Conservation (phyloP, 2,113 vertebrate genomes). For the Panthera leo region DNA sequence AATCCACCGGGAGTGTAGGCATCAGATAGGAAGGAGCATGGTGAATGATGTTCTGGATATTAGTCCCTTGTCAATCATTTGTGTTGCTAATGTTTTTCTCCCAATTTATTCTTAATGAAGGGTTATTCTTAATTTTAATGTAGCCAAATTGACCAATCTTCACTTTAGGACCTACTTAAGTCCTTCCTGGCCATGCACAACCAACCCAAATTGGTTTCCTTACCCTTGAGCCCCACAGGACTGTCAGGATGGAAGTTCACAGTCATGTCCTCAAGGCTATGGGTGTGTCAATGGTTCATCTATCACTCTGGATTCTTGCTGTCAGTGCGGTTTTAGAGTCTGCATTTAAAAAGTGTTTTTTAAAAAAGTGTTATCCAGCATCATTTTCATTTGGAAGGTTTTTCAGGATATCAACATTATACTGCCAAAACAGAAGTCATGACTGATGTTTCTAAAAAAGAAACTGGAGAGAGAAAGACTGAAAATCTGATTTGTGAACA, state of each 20-base stretch:
- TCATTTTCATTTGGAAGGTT: background rate
- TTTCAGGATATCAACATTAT: background rate
- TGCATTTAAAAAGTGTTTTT: background rate
- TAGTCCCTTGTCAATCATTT: background rate
- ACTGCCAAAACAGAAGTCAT: background rate
- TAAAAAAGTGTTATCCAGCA: background rate
- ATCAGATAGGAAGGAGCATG: background rate
- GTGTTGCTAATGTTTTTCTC: background rate
- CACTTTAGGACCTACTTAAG: background rate
- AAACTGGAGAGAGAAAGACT: background rate
- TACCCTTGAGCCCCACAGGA: background rate
- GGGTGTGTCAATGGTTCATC: background rate
- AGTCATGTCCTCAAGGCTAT: background rate
- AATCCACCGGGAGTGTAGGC: background rate
- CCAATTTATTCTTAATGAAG: background rate
- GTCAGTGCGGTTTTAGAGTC: background rate
- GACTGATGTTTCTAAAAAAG: background rate
- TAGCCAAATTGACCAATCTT: background rate
- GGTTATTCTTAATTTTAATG: background rate
- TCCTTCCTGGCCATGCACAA: background rate
- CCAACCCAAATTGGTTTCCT: too few relatives aligned
- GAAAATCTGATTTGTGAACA: background rate
- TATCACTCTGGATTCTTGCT: background rate
- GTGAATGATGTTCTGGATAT: background rate
- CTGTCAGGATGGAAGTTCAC: background rate